phyloP scores from a whole-genome alignment of 37 sponge, comb jelly and placozoan genomes.

The Trichoplax adhaerens region DNA sequence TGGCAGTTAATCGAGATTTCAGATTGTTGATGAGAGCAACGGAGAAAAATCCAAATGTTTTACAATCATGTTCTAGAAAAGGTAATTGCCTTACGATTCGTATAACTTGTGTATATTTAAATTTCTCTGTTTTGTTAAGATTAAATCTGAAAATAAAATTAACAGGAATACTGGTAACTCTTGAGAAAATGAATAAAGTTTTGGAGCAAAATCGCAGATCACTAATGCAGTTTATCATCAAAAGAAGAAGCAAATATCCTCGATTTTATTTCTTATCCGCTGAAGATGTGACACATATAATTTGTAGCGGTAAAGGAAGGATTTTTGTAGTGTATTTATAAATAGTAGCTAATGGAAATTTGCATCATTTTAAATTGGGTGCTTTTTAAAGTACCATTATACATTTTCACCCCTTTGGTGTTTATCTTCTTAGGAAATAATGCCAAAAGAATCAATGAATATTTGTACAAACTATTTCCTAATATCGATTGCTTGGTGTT shows the following conservation, averaged over 20 bases:
- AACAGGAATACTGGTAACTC: conserved; percentile 32
- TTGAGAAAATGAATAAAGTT: conserved; percentile 48
- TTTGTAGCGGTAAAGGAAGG: conserved; percentile 35
- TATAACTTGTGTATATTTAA: neutral
- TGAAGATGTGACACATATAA: conserved; percentile 48
- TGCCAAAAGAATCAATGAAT: conserved; percentile 7
- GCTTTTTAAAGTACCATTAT: no score
- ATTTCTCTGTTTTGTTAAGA: neutral
- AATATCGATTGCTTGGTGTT: conserved; percentile 20
- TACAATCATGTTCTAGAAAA: conserved; percentile 25
- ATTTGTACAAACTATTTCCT: conserved; percentile 25
- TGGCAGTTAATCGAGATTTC: conserved; percentile 42
- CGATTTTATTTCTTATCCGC: conserved; percentile 59
- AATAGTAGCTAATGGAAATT: no score
- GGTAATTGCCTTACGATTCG: conserved; percentile 13
- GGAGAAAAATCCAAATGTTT: conserved; percentile 43
- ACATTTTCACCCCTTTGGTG: neutral
- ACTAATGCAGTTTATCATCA: conserved; percentile 34
- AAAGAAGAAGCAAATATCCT: conserved; percentile 25
- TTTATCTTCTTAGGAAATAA: conserved; percentile 20
- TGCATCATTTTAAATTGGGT: no score
- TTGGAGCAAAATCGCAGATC: conserved; percentile 30
- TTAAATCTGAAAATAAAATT: neutral
- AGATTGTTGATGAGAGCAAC: conserved; percentile 29
- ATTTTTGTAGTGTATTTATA: no score